phyloP scores from a whole-genome alignment of 2,888 invertebrate genomes.

The Rhagonycha lutea region DNA sequence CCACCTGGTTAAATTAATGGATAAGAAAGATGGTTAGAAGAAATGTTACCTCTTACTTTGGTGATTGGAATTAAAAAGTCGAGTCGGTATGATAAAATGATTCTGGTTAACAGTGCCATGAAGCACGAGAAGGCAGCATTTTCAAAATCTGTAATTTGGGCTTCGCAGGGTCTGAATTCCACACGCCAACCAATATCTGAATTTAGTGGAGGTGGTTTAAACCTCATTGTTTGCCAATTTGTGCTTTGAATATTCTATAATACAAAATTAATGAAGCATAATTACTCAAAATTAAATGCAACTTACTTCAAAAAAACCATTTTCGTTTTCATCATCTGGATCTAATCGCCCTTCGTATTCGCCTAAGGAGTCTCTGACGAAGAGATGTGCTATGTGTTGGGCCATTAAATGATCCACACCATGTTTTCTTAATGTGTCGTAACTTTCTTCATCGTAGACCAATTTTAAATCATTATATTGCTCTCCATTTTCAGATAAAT shows the following conservation, averaged over 20 bases:
- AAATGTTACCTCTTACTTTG: conserved; percentile 59
- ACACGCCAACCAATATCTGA: conserved; percentile 98
- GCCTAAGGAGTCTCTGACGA: conserved; percentile 95
- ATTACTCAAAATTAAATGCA: background rate
- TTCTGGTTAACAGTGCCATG: conserved; percentile 93
- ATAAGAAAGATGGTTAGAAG: background rate
- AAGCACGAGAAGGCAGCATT: conserved; percentile 99
- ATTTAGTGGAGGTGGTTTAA: conserved; percentile 96
- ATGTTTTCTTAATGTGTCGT: conserved; percentile 79
- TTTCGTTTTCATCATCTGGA: conserved; percentile 91
- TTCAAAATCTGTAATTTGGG: conserved; percentile 98
- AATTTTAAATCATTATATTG: conserved; percentile 94
- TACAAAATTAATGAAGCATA: conserved; percentile 11
- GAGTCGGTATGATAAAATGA: conserved; percentile 93
- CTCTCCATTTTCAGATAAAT: conserved; percentile 86
- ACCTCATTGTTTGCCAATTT: conserved; percentile 99
- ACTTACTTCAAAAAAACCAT: conserved; percentile 95
- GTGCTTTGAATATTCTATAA: conserved; percentile 95
- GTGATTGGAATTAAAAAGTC: conserved; percentile 98
- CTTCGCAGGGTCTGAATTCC: conserved; percentile 98
- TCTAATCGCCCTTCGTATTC: conserved; percentile 93
- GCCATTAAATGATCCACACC: conserved; percentile 93
- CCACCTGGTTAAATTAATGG: conserved; percentile 60
- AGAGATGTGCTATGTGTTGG: conserved; percentile 95
- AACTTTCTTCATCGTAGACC: conserved; percentile 82